phyloP scores from a whole-genome alignment of 2,888 invertebrate species.

The Dryobotodes eremita region DNA sequence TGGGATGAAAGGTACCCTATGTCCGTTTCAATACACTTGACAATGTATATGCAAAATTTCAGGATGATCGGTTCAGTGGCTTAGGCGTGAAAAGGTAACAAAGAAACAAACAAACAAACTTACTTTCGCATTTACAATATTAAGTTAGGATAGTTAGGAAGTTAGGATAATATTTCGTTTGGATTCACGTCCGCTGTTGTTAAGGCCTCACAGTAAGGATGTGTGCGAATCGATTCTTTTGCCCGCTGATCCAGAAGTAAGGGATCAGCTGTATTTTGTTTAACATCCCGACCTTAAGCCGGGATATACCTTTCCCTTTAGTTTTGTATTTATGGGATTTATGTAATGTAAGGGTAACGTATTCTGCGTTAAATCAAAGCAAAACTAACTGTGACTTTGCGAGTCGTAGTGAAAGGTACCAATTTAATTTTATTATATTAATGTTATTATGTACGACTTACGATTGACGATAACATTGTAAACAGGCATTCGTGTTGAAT shows the following conservation, averaged over 20 bases:
- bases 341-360: conserved; percentile 33
- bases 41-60: too few relatives aligned
- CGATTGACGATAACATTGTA: not conserved
- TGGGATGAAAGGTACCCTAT: too few relatives aligned
- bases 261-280: conserved; percentile 74
- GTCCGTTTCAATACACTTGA: too few relatives aligned
- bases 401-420: not conserved
- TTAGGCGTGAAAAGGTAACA: too few relatives aligned
- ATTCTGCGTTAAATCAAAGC: conserved; percentile 23
- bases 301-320: conserved; percentile 51
- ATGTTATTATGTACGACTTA: not conserved
- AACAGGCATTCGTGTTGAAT: not conserved
- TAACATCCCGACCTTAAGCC: conserved; percentile 69
- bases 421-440: not conserved
- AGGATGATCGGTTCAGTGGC: too few relatives aligned
- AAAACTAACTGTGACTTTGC: not conserved
- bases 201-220: conserved; percentile 63
- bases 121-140: too few relatives aligned
- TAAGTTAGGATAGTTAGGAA: too few relatives aligned
- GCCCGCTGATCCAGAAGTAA: conserved; percentile 71
- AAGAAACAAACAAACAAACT: too few relatives aligned
- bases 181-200: not conserved
- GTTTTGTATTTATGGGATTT: conserved; percentile 50
- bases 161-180: not conserved
- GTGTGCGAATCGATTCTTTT: conserved; percentile 73